Base-by-base conservation (phyloP, 2,797 vertebrate species). In the Urosaurus nigricauda region DNA sequence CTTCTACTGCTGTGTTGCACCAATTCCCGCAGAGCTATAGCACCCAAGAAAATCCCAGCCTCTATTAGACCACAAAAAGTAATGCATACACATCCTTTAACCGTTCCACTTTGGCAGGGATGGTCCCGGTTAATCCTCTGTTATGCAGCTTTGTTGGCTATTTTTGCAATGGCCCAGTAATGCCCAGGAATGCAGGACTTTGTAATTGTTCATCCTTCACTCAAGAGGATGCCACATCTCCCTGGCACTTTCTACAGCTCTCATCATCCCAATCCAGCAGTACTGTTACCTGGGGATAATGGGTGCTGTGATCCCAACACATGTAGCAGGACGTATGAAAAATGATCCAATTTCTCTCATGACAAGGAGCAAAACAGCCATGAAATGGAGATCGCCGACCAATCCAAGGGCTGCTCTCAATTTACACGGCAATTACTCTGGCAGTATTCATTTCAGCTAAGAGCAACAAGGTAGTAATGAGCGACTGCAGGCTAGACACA, bases 381-480 rank as follows among this genome's bases (percentile, higher is more conserved):
- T 87, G 1, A 0, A 26, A 32, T 19, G 37, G 29, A 43, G 4
- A 60, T 90, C 88, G 77, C 47, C 2, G 2, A 26, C 88, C 2
- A 35, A 86, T 91, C 68, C 91, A 87, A 85, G 83, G 87, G 82
- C 86, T 13, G 70, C 86, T 90, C 92, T 92, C 88, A 0, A 85
- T 93, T 94, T 93, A 90, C 94, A 87, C 1, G 90, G 92, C 89
- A 90, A 89, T 94, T 92, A 93, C 83, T 92, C 89, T 84, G n/a
- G 87, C 91, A 82, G 88, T 86, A 75, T 90, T 83, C 84, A 71
- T 91, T 92, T 92, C 7, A 0, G 79, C 79, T 83, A 81, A 87
- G 79, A 88, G 16, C 43, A 0, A 68, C 40, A n/a, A 84, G 79
- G 73, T 12, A 51, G 84, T 71, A 79, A 84, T 79, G 82, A 71